Base-by-base conservation (phyloP, 1,140 invertebrate genomes). In the Leptinotarsa texana region DNA sequence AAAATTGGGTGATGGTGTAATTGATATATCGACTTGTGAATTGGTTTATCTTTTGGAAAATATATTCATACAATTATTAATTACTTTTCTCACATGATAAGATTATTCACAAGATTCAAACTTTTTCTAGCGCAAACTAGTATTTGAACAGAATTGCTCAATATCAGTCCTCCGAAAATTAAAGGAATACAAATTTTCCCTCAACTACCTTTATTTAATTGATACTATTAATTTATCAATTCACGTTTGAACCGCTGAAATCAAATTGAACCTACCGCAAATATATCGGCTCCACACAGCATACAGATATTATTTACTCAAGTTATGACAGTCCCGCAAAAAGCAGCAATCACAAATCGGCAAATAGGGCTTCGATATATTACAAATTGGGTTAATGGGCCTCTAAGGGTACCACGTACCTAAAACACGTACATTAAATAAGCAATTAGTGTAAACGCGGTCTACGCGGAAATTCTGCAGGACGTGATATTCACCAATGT, bases 331-430 rank as follows among this genome's bases (percentile, higher is more conserved):
- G 6, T 33, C 63, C 27, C 13, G 21, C 13, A 33, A 65, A 21
- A 65, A 22, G 13, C 63, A 21, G 22, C 13, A 24, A 65, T 65
- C 27, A 65, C 15, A 13, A 65, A 21, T 21, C 63, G 33, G 4
- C 21, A 65, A 65, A 65, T 65, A 65, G 63, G 11, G 21, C 63
- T 65, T 21, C 24, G 63, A 65, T 65, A 13, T 4, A 65, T 65
- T 27, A 65, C 63, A 65, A 65, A 65, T 65, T 65, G 63, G 63
- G 22, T 65, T 65, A 65, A 18, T 13, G 63, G 27, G 3, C 21
- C 63, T 22, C n/a, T 22, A 6, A 33, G 63, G 63, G 4, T 3
- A 15, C 27, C 27, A 22, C 21, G 13, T 33, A 33, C 0, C 22
- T 65, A 65, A 65, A 27, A 21, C 63, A 24, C 21, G 22, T 65